Evolutionary conservation across 2,888 invertebrate species (phyloP).

Genomic region (Drosophila mimetica): DNA sequence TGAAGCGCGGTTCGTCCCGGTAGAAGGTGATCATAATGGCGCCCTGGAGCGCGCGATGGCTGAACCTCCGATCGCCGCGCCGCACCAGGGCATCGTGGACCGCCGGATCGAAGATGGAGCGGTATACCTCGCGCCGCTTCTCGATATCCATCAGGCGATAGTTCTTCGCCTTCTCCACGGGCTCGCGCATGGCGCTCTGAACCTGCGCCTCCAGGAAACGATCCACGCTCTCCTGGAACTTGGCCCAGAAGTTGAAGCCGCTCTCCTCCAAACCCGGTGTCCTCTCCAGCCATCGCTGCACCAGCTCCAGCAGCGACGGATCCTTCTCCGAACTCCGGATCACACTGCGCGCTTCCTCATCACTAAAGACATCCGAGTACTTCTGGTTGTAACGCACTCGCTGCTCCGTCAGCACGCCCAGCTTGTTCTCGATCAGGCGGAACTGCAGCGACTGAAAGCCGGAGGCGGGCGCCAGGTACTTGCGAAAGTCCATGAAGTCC

Average conservation of each 20-base stretch:
- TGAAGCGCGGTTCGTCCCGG: slow-evolving; percentile 98
- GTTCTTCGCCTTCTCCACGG: slow-evolving; percentile 87
- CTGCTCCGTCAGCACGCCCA: slow-evolving; percentile 91
- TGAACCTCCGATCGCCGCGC: slow-evolving; percentile 91
- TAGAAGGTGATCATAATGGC: slow-evolving; percentile 99
- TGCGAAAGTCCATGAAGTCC: slow-evolving; percentile 99
- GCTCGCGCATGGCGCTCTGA: slow-evolving; percentile 85
- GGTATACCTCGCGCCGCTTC: slow-evolving; percentile 93
- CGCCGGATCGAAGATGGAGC: slow-evolving; percentile 93
- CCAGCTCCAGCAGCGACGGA: slow-evolving; percentile 92
- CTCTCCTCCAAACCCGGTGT: slow-evolving; percentile 95
- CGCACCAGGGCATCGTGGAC: slow-evolving; percentile 93
- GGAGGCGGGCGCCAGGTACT: slow-evolving; percentile 96
- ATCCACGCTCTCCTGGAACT: slow-evolving; percentile 91
- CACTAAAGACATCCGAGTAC: slow-evolving; percentile 93
- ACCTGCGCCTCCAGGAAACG: slow-evolving; percentile 89
- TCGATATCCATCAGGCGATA: slow-evolving; percentile 90
- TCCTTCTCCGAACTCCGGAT: slow-evolving; percentile 91
- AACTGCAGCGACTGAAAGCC: slow-evolving; percentile 99
- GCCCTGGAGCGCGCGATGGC: slow-evolving; percentile 96
- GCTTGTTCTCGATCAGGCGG: slow-evolving; percentile 96
- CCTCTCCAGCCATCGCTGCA: slow-evolving; percentile 96
- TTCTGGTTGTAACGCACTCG: slow-evolving; percentile 97
- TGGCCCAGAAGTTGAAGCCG: slow-evolving; percentile 97
- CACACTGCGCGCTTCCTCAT: slow-evolving; percentile 87